Evolutionary conservation across 2,888 invertebrate genomes (phyloP).

Genomic region (Chloroclystis v-ata): DNA sequence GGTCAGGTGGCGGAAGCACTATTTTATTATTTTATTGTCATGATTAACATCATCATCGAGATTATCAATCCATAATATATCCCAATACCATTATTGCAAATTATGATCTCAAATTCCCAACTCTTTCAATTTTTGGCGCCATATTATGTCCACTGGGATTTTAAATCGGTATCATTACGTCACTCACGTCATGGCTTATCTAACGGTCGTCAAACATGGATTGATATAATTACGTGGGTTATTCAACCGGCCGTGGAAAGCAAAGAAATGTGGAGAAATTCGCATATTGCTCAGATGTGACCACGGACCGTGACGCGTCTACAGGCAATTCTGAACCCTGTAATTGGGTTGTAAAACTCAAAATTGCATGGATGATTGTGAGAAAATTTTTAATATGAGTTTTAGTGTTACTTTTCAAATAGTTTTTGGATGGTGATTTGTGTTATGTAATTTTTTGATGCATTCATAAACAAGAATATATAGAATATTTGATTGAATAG

Average conservation of each 20-base stretch:
- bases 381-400: slow-evolving; percentile 11
- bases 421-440: background rate
- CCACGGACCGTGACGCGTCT: slow-evolving; percentile 45
- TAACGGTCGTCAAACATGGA: slow-evolving; percentile 21
- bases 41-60: no score
- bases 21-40: no score
- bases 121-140: no score
- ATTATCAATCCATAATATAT: no score
- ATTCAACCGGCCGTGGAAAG: slow-evolving; percentile 70
- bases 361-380: slow-evolving; percentile 1
- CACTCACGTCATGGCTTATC: slow-evolving; percentile 7
- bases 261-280: slow-evolving; percentile 71
- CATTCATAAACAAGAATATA: no score
- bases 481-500: no score
- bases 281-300: slow-evolving; percentile 53
- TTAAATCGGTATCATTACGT: slow-evolving; percentile 12
- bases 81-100: no score
- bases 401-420: background rate
- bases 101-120: no score
- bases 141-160: no score
- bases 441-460: background rate
- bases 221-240: slow-evolving; percentile 59
- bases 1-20: slow-evolving; percentile 7
- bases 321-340: slow-evolving; percentile 25
- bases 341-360: slow-evolving; percentile 16